These are phyloP conservation scores for Sparidentex hasta DNA, from an alignment of 2,797 vertebrate genomes.

Conservation along the genomic window DNA sequence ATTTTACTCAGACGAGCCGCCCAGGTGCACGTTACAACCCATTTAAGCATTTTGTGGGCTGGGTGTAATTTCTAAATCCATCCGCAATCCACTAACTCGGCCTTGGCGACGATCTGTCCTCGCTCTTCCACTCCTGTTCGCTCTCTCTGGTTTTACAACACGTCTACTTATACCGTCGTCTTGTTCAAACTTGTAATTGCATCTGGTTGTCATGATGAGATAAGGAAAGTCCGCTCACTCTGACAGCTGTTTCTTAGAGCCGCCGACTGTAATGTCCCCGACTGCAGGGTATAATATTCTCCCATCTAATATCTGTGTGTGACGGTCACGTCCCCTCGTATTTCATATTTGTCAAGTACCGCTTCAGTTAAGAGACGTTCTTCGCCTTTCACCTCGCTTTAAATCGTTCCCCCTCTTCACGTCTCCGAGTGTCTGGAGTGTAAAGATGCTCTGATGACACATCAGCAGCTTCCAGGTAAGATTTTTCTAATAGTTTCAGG, in stretches of 20 bases:
- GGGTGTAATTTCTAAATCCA: too few relatives aligned
- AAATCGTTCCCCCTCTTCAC: neutral
- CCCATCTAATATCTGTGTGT: neutral
- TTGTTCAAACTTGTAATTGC: too few relatives aligned
- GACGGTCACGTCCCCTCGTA: neutral
- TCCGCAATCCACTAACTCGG: too few relatives aligned
- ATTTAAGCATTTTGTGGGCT: too few relatives aligned
- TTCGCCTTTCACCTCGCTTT: neutral
- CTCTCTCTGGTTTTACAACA: too few relatives aligned
- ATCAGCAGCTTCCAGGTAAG: neutral
- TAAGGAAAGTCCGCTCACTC: neutral
- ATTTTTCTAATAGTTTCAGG: neutral
- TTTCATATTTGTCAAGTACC: neutral
- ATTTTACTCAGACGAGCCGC: too few relatives aligned
- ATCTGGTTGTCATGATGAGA: too few relatives aligned
- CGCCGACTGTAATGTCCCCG: neutral
- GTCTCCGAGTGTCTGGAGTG: neutral
- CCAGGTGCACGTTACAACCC: too few relatives aligned
- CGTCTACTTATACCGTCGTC: too few relatives aligned
- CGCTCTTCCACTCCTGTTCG: too few relatives aligned
- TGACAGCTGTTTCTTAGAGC: neutral
- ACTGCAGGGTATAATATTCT: neutral
- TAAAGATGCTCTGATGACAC: too few relatives aligned
- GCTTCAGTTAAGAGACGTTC: neutral
- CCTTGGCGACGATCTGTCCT: too few relatives aligned